Evolutionary conservation across 2,797 vertebrate genomes (phyloP).

Genomic region (Hoplostethus mediterraneus): DNA sequence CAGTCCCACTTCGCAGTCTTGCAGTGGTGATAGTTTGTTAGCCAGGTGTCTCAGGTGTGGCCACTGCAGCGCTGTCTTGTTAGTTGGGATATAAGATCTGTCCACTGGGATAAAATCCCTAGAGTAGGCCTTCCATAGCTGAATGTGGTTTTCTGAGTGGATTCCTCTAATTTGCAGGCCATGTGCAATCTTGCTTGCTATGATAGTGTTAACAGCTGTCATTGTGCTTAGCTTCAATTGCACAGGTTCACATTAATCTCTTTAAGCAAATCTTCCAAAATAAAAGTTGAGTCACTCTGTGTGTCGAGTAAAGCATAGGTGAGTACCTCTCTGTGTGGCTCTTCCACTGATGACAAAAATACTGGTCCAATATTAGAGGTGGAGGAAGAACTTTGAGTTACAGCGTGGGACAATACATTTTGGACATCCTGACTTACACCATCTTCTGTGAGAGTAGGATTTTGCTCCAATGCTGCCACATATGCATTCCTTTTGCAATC

Average conservation of each 20-base stretch:
- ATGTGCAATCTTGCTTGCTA: slow-evolving; percentile 32
- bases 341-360: slow-evolving; percentile 31
- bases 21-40: neutral
- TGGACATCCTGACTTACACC: slow-evolving; percentile 6
- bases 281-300: slow-evolving; percentile 53
- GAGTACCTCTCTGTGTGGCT: slow-evolving; percentile 46
- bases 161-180: slow-evolving; percentile 28
- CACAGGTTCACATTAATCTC: slow-evolving; percentile 47
- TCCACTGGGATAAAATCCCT: slow-evolving; percentile 18
- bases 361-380: slow-evolving; percentile 29
- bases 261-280: slow-evolving; percentile 37
- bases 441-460: neutral
- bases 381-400: slow-evolving; percentile 15
- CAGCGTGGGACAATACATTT: slow-evolving; percentile 27
- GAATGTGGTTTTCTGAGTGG: neutral
- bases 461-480: neutral
- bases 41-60: slow-evolving; percentile 17
- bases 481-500: slow-evolving; percentile 42
- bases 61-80: slow-evolving; percentile 12
- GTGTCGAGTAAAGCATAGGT: slow-evolving; percentile 44
- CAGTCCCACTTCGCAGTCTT: slow-evolving; percentile 24
- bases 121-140: slow-evolving; percentile 20
- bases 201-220: slow-evolving; percentile 50
- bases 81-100: slow-evolving; percentile 49
- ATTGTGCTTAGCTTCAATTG: slow-evolving; percentile 46